A percentile compares a stretch with the other conserved stretches of the same genome.
Evolutionary conservation across 1,140 invertebrate genomes (phyloP).

Genomic region (Euura saliciscinereae): DNA sequence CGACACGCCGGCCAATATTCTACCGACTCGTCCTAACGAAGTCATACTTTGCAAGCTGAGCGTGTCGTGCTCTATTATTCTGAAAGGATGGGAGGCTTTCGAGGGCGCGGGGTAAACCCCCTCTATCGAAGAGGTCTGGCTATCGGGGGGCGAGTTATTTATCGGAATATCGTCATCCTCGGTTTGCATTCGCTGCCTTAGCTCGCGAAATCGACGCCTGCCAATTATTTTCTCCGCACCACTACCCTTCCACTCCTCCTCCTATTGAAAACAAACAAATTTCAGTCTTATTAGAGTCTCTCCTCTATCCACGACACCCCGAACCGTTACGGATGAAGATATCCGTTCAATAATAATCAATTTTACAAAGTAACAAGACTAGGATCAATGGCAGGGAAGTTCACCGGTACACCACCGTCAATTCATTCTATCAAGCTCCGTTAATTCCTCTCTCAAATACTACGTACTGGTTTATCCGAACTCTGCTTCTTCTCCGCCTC

Average conservation of each 20-base stretch:
- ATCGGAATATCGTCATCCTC: constrained; percentile 75
- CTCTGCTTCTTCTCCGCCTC: constrained; percentile 37
- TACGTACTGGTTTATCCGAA: constrained; percentile 44
- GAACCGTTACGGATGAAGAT: constrained; percentile 10
- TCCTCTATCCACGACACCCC: too few species aligned
- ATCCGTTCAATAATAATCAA: not conserved
- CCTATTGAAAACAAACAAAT: constrained; percentile 42
- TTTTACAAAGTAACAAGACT: not conserved
- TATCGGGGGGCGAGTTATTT: constrained; percentile 76
- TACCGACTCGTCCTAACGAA: constrained; percentile 79
- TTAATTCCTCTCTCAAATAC: constrained; percentile 13
- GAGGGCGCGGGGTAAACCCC: constrained; percentile 60
- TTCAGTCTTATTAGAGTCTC: constrained; percentile 14
- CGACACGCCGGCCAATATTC: constrained; percentile 71
- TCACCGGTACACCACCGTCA: not conserved
- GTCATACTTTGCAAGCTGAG: constrained; percentile 86
- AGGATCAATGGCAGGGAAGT: not conserved
- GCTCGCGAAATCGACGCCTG: constrained; percentile 77
- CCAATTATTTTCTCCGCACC: constrained; percentile 55
- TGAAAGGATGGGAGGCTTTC: constrained; percentile 75
- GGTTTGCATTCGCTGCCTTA: constrained; percentile 83
- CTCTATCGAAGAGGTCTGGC: constrained; percentile 73
- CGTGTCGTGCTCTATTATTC: constrained; percentile 85
- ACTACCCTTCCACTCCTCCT: constrained; percentile 43
- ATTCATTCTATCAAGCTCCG: not conserved